Evolutionary conservation across 2,888 invertebrate genomes (phyloP).

Genomic region (Eurois occulta): DNA sequence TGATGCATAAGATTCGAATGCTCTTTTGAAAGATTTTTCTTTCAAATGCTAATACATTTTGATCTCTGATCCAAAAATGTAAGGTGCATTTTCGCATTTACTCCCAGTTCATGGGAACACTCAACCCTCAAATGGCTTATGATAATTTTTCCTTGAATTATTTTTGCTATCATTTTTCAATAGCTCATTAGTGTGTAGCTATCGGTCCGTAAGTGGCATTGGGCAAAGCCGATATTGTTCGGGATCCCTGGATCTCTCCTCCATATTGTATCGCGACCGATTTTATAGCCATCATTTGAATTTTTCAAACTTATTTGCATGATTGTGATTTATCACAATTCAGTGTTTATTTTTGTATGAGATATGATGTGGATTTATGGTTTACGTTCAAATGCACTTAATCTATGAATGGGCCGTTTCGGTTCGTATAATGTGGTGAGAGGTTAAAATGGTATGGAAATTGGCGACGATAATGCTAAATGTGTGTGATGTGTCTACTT

Average conservation of each 20-base stretch:
- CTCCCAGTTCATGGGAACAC: slow-evolving; percentile 74
- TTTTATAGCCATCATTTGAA: slow-evolving; percentile 89
- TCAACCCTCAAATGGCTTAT: slow-evolving; percentile 86
- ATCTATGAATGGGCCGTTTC: slow-evolving; percentile 70
- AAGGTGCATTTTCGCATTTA: slow-evolving; percentile 59
- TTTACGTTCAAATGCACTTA: slow-evolving; percentile 77
- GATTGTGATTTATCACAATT: slow-evolving; percentile 84
- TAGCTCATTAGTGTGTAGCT: slow-evolving; percentile 88
- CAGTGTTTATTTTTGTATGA: slow-evolving; percentile 79
- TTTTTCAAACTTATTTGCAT: slow-evolving; percentile 88
- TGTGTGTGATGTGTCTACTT: slow-evolving; percentile 15
- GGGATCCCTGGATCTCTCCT: slow-evolving; percentile 75
- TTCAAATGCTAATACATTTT: slow-evolving; percentile 24
- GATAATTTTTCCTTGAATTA: slow-evolving; percentile 86
- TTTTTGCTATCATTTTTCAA: slow-evolving; percentile 90
- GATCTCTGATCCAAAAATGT: neutral
- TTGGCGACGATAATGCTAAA: slow-evolving; percentile 60
- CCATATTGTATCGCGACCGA: slow-evolving; percentile 85
- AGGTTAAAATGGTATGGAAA: slow-evolving; percentile 49
- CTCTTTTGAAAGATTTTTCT: slow-evolving; percentile 72
- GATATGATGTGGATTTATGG: slow-evolving; percentile 81
- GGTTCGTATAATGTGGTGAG: slow-evolving; percentile 70
- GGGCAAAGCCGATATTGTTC: slow-evolving; percentile 77
- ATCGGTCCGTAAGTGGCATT: slow-evolving; percentile 85
- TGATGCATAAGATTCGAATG: slow-evolving; percentile 70